Conservation (phyloP, 2,113 vertebrate species). For the Picathartes gymnocephalus region DNA sequence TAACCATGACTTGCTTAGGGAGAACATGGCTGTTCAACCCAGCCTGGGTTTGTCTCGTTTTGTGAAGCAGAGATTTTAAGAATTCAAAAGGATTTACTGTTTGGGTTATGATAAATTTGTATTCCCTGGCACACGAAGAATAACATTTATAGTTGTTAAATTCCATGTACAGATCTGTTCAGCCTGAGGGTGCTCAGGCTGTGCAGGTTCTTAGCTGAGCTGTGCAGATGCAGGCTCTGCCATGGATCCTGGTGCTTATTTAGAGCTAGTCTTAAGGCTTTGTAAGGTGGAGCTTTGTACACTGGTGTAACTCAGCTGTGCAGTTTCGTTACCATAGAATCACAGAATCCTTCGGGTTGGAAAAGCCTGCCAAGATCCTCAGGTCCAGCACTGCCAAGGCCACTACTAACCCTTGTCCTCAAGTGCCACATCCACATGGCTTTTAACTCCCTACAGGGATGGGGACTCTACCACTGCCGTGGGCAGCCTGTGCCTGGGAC, state of each 20-base stretch:
- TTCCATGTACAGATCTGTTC: not conserved
- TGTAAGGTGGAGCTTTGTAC: rapidly evolving
- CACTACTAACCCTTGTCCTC: not conserved
- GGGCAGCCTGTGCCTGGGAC: not conserved
- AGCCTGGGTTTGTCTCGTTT: not conserved
- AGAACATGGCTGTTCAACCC: not conserved
- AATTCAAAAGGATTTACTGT: not conserved
- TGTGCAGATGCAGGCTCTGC: not conserved
- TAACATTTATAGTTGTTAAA: not conserved
- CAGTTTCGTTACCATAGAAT: rapidly evolving
- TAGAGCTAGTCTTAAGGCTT: not conserved
- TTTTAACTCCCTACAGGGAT: not conserved
- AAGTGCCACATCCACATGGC: not conserved
- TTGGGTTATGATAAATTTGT: not conserved
- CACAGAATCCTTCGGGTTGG: not conserved
- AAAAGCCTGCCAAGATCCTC: not conserved
- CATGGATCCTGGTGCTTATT: rapidly evolving
- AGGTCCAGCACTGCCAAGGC: not conserved
- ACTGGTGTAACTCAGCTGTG: not conserved
- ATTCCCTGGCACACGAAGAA: not conserved
- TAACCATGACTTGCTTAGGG: not conserved
- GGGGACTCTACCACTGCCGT: no score
- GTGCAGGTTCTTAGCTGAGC: not conserved
- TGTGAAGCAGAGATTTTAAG: not conserved
- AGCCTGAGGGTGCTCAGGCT: not conserved